Percentiles rank a stretch among this genome's conserved stretches.
Evolutionary conservation across 1,140 invertebrate species (phyloP).

Genomic region (Eumaeus atala): DNA sequence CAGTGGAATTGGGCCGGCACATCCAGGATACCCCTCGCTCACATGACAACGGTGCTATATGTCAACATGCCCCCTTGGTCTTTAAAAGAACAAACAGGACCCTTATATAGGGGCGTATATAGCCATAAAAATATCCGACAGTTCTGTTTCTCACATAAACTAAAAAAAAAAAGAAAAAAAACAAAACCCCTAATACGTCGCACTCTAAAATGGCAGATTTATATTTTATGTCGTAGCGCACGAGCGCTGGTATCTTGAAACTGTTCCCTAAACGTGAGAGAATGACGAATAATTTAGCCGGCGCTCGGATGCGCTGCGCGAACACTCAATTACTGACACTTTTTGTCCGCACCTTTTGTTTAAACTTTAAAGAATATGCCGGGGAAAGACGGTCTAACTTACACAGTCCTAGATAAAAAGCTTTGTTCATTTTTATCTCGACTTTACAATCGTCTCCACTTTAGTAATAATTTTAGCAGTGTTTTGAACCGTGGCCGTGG

Average conservation of each 20-base stretch:
- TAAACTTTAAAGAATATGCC: constrained; percentile 9
- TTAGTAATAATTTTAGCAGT: no score
- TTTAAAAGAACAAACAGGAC: no score
- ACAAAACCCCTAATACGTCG: not conserved
- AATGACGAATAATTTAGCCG: not conserved
- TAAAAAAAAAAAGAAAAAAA: no score
- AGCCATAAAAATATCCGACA: no score
- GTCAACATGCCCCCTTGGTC: no score
- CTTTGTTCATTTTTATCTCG: constrained; percentile 1
- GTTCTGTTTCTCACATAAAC: no score
- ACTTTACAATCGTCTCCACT: no score
- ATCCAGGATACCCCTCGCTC: no score
- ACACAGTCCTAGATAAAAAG: not conserved
- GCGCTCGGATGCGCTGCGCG: not conserved
- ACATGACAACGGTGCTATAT: no score
- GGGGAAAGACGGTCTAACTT: not conserved
- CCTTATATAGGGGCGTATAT: no score
- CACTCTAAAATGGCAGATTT: not conserved
- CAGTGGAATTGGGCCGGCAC: no score
- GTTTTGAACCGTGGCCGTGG: no score
- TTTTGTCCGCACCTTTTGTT: constrained; percentile 9
- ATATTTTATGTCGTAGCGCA: not conserved
- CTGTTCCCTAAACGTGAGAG: not conserved
- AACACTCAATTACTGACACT: constrained; percentile 6
- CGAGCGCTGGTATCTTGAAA: not conserved